Evolutionary conservation across 2,113 vertebrate genomes (phyloP).

Genomic region (Sterrhoptilus dennistouni): DNA sequence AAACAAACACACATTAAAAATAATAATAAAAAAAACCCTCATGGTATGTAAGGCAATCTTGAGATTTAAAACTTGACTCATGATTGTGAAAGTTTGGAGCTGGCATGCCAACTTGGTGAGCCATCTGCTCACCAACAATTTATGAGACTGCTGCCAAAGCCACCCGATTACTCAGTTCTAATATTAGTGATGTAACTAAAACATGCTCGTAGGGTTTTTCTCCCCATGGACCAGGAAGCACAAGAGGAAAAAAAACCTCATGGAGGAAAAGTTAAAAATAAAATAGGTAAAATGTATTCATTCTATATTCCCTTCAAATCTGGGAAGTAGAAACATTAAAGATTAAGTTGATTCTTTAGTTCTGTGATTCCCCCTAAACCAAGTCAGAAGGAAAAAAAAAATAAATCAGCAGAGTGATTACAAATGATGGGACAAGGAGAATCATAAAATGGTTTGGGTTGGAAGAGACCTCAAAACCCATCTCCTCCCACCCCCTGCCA

Average conservation of each 20-base stretch:
- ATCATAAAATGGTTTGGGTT: not conserved
- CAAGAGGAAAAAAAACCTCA: not conserved
- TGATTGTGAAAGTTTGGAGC: conserved; percentile 60
- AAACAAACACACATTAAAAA: conserved; percentile 5
- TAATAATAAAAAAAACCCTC: not conserved
- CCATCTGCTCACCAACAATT: conserved; percentile 65
- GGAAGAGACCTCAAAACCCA: not conserved
- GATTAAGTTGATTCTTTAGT: not conserved
- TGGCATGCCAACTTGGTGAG: conserved; percentile 57
- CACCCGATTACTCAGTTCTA: conserved; percentile 60
- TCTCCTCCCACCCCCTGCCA: not conserved
- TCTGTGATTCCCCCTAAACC: not conserved
- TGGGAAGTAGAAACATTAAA: not conserved
- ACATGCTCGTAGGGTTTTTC: not conserved
- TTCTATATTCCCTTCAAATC: not conserved
- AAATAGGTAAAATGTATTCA: not conserved
- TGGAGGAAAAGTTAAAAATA: not conserved
- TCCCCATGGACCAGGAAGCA: conserved; percentile 18
- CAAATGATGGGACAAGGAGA: not conserved
- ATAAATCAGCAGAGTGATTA: not conserved
- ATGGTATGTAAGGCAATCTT: conserved; percentile 20
- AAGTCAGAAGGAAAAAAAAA: not conserved
- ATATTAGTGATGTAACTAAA: conserved; percentile 66
- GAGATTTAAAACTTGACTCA: conserved; percentile 33
- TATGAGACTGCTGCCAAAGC: conserved; percentile 58